Conservation (phyloP, 1,140 invertebrate species). For the Cheumatopsyche charites region DNA sequence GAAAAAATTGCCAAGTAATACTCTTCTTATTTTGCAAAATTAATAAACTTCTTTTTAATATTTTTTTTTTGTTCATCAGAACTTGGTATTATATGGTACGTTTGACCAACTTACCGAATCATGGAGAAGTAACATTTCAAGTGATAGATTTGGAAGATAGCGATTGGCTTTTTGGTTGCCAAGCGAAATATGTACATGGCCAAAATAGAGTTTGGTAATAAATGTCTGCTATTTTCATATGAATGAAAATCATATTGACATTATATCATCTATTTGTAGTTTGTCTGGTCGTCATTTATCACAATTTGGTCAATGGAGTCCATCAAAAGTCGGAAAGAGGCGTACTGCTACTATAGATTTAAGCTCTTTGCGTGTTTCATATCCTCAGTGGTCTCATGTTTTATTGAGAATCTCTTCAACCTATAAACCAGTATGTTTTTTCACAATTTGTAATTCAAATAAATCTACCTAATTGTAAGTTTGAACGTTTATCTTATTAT, state of each 20-base stretch:
- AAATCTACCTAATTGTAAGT: neutral
- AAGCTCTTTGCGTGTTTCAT: slow-evolving; percentile 62
- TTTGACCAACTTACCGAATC: slow-evolving; percentile 59
- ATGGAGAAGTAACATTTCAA: slow-evolving; percentile 65
- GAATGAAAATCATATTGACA: no score
- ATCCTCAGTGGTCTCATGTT: slow-evolving; percentile 71
- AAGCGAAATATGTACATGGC: slow-evolving; percentile 60
- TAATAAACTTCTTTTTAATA: neutral
- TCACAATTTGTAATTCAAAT: neutral
- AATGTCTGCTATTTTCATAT: neutral
- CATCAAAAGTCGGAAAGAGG: slow-evolving; percentile 54
- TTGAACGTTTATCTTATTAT: slow-evolving; percentile 37
- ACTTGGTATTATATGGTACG: slow-evolving; percentile 68
- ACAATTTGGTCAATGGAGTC: slow-evolving; percentile 64
- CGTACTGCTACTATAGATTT: slow-evolving; percentile 69
- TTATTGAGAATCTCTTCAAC: slow-evolving; percentile 70
- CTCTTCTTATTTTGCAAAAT: neutral
- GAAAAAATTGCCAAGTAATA: slow-evolving; percentile 41
- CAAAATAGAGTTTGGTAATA: slow-evolving; percentile 69
- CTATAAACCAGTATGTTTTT: slow-evolving; percentile 61
- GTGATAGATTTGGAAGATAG: slow-evolving; percentile 66
- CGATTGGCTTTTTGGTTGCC: slow-evolving; percentile 78
- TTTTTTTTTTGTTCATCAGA: slow-evolving; percentile 47
- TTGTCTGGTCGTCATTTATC: slow-evolving; percentile 58
- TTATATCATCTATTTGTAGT: slow-evolving; percentile 53